Base-by-base conservation (phyloP, 2,888 invertebrate genomes). In the Tenthredo amoena region DNA sequence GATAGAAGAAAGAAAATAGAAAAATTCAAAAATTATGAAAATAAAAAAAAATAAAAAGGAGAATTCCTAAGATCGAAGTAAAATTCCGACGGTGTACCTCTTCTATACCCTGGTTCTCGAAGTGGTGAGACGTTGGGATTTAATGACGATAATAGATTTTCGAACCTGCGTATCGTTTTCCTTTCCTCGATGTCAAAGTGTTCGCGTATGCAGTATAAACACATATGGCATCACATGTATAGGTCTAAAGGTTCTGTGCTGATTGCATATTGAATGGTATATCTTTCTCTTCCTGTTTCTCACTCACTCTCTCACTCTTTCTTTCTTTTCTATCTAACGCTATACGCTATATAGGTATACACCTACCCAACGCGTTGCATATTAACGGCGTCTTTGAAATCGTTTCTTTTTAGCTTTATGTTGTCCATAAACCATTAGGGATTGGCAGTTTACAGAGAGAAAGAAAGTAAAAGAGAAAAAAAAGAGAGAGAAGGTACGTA, bases 351-450 rank as follows among this genome's bases (percentile, higher is more conserved):
- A 15, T 43, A 43, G 12, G 43, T 12, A 2, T 50, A 47, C n/a
- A 43, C 50, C 7, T 76, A 77, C 34, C 77, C 74, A 43, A 21
- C 21, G 26, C 43, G 21, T 34, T 77, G 37, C 40, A 77, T 50
- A 81, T 81, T 40, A 81, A 81, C 58, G 62, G 79, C 58, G 40
- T 81, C 37, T 58, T 58, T 81, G 58, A 62, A 81, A 81, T 37
- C 79, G 62, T 81, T 81, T 81, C 79, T 58, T 81, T 81, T 62
- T 62, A 62, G 58, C 37, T 81, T 81, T 62, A 81, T 81, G 62
- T 37, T 68, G 68, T 83, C 83, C 83, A 83, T 83, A 83, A 83
- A 83, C 68, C 71, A 83, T 83, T 83, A 83, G 5, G 83, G 68
- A 71, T 47, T 83, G 68, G 83, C 71, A 83, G 83, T 83, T 68